Evolutionary conservation across 2,797 vertebrate genomes (phyloP).

Genomic region (Micropoecilia bifurca): DNA sequence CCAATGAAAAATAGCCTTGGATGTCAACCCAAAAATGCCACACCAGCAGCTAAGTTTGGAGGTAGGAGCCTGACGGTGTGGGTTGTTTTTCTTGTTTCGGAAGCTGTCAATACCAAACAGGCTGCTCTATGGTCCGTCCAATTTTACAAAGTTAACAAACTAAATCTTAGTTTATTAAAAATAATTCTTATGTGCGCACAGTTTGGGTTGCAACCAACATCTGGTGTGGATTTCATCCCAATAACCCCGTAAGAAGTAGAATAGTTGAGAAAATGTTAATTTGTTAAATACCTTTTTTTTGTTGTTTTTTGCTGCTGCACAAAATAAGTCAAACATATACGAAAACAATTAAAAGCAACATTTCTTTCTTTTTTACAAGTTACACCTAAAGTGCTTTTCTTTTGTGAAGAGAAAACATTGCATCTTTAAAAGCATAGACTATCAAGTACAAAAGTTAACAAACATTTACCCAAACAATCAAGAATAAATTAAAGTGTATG

Average conservation of each 20-base stretch:
- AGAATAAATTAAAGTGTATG: slow-evolving; percentile 44
- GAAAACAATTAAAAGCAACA: slow-evolving; percentile 52
- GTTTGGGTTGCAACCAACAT: not conserved
- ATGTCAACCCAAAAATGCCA: not conserved
- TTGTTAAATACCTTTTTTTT: not conserved
- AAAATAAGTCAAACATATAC: slow-evolving; percentile 67
- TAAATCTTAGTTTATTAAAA: not conserved
- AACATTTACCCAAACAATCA: slow-evolving; percentile 36
- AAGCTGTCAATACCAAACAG: not conserved
- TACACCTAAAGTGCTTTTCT: slow-evolving; percentile 78
- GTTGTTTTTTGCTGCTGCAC: slow-evolving; percentile 11
- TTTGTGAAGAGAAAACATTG: slow-evolving; percentile 67
- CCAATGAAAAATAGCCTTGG: not conserved
- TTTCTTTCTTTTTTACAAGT: slow-evolving; percentile 52
- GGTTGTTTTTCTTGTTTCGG: not conserved
- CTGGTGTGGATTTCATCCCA: not conserved
- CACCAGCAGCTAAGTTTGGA: not conserved
- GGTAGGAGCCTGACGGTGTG: not conserved
- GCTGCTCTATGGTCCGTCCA: too few relatives aligned
- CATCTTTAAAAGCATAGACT: slow-evolving; percentile 50
- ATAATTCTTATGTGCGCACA: not conserved
- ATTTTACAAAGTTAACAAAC: not conserved
- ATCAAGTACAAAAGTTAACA: slow-evolving; percentile 44
- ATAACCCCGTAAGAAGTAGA: not conserved
- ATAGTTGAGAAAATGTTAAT: not conserved